These are phyloP conservation scores for Gallinago paraguaiae DNA, from an alignment of 2,113 vertebrate genomes.

Conservation along the genomic window DNA sequence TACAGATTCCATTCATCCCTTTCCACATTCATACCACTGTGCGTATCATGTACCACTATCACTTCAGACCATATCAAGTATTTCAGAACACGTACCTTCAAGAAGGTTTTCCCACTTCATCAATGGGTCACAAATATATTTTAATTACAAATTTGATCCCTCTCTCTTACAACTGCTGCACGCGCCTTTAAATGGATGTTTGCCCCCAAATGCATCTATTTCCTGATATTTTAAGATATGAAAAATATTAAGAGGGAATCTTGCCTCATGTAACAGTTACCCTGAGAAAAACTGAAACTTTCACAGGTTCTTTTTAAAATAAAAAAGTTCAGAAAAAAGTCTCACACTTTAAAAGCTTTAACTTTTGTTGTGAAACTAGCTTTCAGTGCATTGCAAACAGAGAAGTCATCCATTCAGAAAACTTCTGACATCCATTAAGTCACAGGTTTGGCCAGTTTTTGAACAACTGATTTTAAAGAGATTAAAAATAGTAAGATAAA, in stretches of 20 bases:
- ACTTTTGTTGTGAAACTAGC: neutral
- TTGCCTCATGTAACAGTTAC: neutral
- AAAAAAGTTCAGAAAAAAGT: neutral
- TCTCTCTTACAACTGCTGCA: neutral
- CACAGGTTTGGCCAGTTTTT: neutral
- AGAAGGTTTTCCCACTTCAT: neutral
- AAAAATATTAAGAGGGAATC: neutral
- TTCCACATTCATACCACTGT: accelerated
- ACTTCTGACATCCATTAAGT: neutral
- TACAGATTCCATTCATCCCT: too few relatives aligned
- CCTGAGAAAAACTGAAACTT: neutral
- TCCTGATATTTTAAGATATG: neutral
- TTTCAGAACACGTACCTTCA: neutral
- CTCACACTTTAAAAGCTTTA: neutral
- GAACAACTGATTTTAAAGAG: neutral
- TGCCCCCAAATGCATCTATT: neutral
- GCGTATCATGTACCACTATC: too few relatives aligned
- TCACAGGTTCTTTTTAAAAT: neutral
- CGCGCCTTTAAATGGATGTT: neutral
- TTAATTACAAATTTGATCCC: neutral
- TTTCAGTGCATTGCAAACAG: neutral
- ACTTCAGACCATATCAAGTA: neutral
- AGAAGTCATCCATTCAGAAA: neutral
- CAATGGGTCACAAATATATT: neutral
- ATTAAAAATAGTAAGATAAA: neutral